phyloP scores from a whole-genome alignment of 2,113 vertebrate genomes.

The Poeciliopsis turrubarensis region DNA sequence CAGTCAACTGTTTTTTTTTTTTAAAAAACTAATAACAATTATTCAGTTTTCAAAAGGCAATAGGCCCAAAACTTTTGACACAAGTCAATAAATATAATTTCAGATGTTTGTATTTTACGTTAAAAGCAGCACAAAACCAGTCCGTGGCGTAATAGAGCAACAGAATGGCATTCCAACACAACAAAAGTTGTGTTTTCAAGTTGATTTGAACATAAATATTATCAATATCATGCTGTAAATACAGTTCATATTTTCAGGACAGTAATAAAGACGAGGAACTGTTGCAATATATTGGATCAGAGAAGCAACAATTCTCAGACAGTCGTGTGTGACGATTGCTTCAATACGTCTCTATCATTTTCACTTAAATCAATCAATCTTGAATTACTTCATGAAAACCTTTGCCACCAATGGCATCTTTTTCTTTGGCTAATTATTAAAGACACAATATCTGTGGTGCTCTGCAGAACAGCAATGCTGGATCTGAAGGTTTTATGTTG shows the following conservation, averaged over 20 bases:
- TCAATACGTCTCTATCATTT: neutral
- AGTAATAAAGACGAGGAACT: no score
- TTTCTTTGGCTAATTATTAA: neutral
- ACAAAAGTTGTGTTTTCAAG: neutral
- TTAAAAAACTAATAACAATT: no score
- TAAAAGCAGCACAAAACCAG: no score
- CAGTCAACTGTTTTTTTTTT: no score
- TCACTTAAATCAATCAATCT: neutral
- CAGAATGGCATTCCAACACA: no score
- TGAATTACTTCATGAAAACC: neutral
- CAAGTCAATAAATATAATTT: no score
- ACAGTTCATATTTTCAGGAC: no score
- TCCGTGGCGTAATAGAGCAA: no score
- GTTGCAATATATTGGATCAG: no score
- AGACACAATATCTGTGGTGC: neutral
- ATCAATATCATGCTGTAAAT: neutral
- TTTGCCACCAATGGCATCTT: neutral
- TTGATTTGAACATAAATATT: neutral
- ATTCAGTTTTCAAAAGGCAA: no score
- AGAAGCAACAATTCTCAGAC: neutral
- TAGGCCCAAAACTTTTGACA: no score
- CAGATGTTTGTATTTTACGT: no score
- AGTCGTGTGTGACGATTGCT: neutral
- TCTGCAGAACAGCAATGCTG: neutral
- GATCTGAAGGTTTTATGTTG: constrained; percentile 21